phyloP scores from a whole-genome alignment of 2,797 vertebrate genomes.

The Schizopygopsis malacanthus region DNA sequence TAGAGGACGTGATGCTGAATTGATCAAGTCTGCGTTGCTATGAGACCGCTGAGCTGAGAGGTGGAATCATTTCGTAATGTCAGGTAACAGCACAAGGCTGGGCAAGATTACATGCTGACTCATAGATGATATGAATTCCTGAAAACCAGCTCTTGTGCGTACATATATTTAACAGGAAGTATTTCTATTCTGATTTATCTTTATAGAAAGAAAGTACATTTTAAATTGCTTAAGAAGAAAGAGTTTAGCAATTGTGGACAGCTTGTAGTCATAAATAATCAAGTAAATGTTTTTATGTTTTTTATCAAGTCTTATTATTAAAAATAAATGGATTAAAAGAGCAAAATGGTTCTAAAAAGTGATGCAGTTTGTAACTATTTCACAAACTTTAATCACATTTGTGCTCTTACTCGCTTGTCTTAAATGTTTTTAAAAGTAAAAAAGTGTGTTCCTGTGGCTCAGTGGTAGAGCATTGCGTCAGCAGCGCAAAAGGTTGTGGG shows the following conservation, averaged over 20 bases:
- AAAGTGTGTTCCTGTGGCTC: too few relatives aligned
- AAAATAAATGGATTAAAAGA: background rate
- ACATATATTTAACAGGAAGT: background rate
- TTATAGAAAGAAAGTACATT: background rate
- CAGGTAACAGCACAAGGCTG: conserved; percentile 28
- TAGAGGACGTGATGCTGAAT: conserved; percentile 52
- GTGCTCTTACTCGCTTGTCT: background rate
- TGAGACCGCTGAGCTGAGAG: conserved; percentile 50
- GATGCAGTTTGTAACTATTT: background rate
- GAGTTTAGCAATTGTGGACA: background rate
- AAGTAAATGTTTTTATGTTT: background rate
- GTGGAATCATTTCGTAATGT: conserved; percentile 31
- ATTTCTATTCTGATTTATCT: background rate
- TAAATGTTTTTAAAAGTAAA: background rate
- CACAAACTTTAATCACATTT: background rate
- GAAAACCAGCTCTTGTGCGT: background rate
- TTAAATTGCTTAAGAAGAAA: background rate
- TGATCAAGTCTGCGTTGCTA: conserved; percentile 49
- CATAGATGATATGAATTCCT: conserved; percentile 7
- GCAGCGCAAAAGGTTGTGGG: too few relatives aligned
- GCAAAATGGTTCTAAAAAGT: background rate
- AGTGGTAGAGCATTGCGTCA: too few relatives aligned
- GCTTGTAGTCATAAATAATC: background rate
- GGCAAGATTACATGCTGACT: conserved; percentile 37
- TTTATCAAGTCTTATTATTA: background rate